Conservation (phyloP, 1,140 invertebrate species). For the Zaprionus davidi region DNA sequence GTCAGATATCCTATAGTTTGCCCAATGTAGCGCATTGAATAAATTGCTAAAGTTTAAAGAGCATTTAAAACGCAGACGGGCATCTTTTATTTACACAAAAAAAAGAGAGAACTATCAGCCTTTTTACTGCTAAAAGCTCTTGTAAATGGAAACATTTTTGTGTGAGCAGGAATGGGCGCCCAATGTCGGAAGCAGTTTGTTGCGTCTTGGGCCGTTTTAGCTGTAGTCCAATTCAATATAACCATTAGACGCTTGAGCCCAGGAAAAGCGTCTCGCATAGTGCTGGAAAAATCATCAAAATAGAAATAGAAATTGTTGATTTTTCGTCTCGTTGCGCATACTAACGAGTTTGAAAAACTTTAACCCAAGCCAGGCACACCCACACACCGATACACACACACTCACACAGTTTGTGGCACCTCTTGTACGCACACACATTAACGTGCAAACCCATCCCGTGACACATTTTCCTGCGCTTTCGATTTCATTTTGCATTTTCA, state of each 20-base stretch:
- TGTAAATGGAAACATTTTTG: background rate
- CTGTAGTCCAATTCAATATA: conserved; percentile 20
- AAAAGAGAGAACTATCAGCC: background rate
- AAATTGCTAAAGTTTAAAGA: background rate
- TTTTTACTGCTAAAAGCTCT: background rate
- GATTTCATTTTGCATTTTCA: conserved; percentile 76
- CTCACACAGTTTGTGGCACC: conserved; percentile 18
- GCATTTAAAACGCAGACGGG: background rate
- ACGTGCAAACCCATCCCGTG: conserved; percentile 56
- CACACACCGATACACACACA: conserved; percentile 25
- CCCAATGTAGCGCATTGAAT: background rate
- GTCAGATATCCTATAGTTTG: conserved; percentile 7
- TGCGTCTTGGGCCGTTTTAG: background rate
- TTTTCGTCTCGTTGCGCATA: conserved; percentile 80
- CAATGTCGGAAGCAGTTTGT: background rate
- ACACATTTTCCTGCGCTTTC: conserved; percentile 68
- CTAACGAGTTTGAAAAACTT: conserved; percentile 71
- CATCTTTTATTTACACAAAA: background rate
- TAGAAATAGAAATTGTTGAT: conserved; percentile 83
- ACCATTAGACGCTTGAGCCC: conserved; percentile 44
- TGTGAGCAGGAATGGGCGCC: no score
- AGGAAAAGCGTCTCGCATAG: conserved; percentile 35
- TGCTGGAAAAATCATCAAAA: conserved; percentile 74
- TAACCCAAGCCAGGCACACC: conserved; percentile 55
- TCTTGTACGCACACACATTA: conserved; percentile 46